Conservation (phyloP, 2,113 vertebrate genomes). For the Pseudorectes ferrugineus region DNA sequence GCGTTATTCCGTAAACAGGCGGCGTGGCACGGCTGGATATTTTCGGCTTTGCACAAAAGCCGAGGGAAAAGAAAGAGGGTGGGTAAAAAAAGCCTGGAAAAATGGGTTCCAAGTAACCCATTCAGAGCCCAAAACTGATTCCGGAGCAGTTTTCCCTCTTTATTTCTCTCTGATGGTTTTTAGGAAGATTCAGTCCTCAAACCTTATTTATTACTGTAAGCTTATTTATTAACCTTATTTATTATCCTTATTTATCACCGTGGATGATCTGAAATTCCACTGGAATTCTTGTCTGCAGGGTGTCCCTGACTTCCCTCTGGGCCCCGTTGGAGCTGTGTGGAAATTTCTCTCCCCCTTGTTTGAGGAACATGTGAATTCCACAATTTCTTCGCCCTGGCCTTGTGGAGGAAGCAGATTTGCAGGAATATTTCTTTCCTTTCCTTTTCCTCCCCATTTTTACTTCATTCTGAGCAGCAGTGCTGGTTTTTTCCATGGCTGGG, state of each 20-base stretch:
- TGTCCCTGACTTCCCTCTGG: fast-evolving
- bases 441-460: fast-evolving
- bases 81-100: neutral
- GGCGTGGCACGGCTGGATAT: neutral
- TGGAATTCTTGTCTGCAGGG: neutral
- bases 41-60: neutral
- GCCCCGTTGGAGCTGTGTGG: fast-evolving
- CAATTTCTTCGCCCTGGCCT: neutral
- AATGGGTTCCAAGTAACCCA: neutral
- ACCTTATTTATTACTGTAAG: neutral
- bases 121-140: neutral
- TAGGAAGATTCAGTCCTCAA: neutral
- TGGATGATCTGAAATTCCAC: neutral
- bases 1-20: neutral
- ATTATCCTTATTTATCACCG: fast-evolving
- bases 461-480: fast-evolving
- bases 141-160: neutral
- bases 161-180: neutral
- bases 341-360: neutral
- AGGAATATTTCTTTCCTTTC: neutral
- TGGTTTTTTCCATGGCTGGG: fast-evolving
- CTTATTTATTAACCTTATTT: neutral
- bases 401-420: neutral
- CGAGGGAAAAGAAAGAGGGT: neutral
- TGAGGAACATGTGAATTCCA: fast-evolving